A percentile compares a stretch with the other conserved stretches of the same genome.
phyloP scores from a whole-genome alignment of 2,888 invertebrate genomes.

The Eupithecia dodoneata region DNA sequence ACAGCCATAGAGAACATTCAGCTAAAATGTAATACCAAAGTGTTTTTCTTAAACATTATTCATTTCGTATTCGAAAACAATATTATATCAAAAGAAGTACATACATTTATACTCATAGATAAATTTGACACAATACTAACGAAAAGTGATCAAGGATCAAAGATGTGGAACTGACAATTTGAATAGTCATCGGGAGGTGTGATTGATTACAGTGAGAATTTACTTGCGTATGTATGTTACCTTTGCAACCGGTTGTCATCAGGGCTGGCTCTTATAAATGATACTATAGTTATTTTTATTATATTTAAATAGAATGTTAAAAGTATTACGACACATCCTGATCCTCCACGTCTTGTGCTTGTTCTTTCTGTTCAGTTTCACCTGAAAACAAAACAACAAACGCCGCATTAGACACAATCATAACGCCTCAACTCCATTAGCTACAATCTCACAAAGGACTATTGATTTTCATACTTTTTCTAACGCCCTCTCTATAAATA shows the following conservation, averaged over 20 bases:
- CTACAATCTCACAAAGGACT: background rate
- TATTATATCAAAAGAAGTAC: slow-evolving; percentile 77
- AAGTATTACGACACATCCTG: slow-evolving; percentile 96
- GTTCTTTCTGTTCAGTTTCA: slow-evolving; percentile 95
- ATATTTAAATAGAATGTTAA: slow-evolving; percentile 75
- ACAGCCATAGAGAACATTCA: slow-evolving; percentile 70
- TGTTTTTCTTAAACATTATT: slow-evolving; percentile 78
- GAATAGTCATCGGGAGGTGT: slow-evolving; percentile 29
- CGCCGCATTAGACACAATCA: background rate
- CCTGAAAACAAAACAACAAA: slow-evolving; percentile 83
- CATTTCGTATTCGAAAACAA: slow-evolving; percentile 75
- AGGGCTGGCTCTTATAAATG: slow-evolving; percentile 78
- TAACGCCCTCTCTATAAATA: slow-evolving; percentile 32
- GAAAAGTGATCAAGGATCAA: slow-evolving; percentile 36
- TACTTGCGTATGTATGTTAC: slow-evolving; percentile 42
- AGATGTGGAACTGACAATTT: slow-evolving; percentile 38
- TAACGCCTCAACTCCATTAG: background rate
- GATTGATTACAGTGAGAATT: slow-evolving; percentile 47
- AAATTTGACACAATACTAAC: slow-evolving; percentile 69
- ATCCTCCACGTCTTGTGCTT: slow-evolving; percentile 96
- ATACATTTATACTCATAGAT: slow-evolving; percentile 66
- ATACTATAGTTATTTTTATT: slow-evolving; percentile 82
- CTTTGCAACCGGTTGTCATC: slow-evolving; percentile 71
- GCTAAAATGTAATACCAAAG: slow-evolving; percentile 80
- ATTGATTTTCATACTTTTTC: slow-evolving; percentile 6